phyloP scores from a whole-genome alignment of 2,888 invertebrate genomes.

The Chironomus riparius region DNA sequence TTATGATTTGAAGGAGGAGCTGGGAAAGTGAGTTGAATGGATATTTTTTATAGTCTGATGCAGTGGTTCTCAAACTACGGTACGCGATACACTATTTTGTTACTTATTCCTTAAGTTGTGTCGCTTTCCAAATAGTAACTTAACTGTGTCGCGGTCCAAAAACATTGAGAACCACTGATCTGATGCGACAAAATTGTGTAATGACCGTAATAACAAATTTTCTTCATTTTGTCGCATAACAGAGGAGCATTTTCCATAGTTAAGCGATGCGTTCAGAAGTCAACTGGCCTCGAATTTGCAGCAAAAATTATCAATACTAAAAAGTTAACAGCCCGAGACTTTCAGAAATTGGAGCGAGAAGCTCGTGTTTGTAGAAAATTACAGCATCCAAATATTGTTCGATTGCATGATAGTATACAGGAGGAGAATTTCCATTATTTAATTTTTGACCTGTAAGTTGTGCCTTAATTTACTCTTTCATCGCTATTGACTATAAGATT shows the following conservation, averaged over 20 bases:
- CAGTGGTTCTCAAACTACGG: too few relatives aligned
- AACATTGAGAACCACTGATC: too few relatives aligned
- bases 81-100: too few relatives aligned
- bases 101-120: too few relatives aligned
- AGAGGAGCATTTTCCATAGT: slow-evolving; percentile 94
- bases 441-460: slow-evolving; percentile 73
- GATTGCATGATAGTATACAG: slow-evolving; percentile 96
- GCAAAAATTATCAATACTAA: slow-evolving; percentile 99
- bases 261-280: slow-evolving; percentile 90
- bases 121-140: too few relatives aligned
- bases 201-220: too few relatives aligned
- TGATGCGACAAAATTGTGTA: slow-evolving; percentile 36
- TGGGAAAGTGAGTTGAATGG: slow-evolving; percentile 55
- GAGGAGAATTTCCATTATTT: slow-evolving; percentile 96
- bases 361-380: slow-evolving; percentile 95
- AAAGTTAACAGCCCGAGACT: slow-evolving; percentile 92
- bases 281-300: slow-evolving; percentile 89
- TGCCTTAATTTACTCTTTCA: background rate
- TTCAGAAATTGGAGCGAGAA: slow-evolving; percentile 92
- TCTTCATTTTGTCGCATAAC: background rate
- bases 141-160: too few relatives aligned
- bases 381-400: slow-evolving; percentile 95
- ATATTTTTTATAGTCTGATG: too few relatives aligned
- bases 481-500: background rate
- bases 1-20: slow-evolving; percentile 93